Evolutionary conservation across 1,140 invertebrate species (phyloP).

Genomic region (Microplitis mediator): DNA sequence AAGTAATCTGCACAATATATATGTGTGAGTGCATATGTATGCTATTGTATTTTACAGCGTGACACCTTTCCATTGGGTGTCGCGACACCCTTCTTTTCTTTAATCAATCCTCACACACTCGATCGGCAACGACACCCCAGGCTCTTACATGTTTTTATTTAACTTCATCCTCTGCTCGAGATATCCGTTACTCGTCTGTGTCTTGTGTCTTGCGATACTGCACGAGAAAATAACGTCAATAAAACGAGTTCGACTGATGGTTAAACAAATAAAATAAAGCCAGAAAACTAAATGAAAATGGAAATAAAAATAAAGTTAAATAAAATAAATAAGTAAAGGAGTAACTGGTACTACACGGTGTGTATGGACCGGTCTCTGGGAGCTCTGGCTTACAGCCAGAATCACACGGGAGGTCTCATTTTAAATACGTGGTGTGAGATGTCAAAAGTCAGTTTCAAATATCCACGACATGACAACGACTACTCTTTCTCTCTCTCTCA

Average conservation of each 20-base stretch:
- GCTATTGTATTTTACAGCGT: background rate
- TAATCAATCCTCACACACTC: background rate
- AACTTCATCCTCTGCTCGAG: background rate
- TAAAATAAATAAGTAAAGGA: background rate
- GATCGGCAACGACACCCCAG: slow-evolving; percentile 5
- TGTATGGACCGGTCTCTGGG: background rate
- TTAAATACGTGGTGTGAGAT: slow-evolving; percentile 11
- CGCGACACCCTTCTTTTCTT: background rate
- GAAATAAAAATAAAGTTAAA: too few relatives aligned
- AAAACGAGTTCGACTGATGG: background rate
- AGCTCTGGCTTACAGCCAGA: background rate
- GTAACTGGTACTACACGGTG: background rate
- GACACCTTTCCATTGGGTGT: background rate
- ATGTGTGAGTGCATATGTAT: background rate
- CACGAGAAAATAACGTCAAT: background rate
- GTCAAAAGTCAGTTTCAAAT: slow-evolving; percentile 10
- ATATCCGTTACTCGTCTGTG: background rate
- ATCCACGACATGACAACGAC: slow-evolving; percentile 11
- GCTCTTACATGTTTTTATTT: background rate
- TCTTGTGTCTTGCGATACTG: background rate
- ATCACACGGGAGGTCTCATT: slow-evolving; percentile 2
- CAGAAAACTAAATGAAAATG: background rate
- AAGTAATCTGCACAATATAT: background rate
- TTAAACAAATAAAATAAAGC: background rate
- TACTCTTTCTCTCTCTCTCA: slow-evolving; percentile 41